Evolutionary conservation across 2,113 vertebrate genomes (phyloP).

Genomic region (Poecilia latipinna): DNA sequence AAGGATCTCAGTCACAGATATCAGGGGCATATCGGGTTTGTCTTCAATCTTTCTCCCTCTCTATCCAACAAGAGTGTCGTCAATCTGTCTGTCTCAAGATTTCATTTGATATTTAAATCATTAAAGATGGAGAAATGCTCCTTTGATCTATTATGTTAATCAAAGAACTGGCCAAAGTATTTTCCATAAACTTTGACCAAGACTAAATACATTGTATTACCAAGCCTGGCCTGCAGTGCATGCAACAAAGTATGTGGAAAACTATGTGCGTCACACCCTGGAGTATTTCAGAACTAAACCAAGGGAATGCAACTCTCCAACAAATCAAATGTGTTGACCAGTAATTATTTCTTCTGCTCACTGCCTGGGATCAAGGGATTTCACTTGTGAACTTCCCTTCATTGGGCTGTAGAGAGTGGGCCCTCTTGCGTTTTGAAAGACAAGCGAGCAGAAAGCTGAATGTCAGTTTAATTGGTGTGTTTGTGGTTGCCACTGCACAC

Average conservation of each 20-base stretch:
- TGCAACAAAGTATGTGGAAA: constrained; percentile 10
- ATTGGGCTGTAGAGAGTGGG: constrained; percentile 16
- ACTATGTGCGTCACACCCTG: constrained; percentile 32
- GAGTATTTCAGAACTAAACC: constrained; percentile 54
- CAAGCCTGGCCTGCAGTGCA: constrained; percentile 14
- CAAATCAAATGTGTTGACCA: constrained; percentile 62
- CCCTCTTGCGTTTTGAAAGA: constrained; percentile 64
- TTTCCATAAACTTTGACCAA: constrained; percentile 14
- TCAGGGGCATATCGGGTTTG: constrained; percentile 59
- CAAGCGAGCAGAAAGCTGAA: constrained; percentile 63
- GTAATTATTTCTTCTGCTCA: constrained; percentile 68
- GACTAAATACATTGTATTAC: constrained; percentile 21
- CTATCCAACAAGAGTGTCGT: constrained; percentile 28
- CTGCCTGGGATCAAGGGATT: constrained; percentile 59
- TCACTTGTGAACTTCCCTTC: constrained; percentile 55
- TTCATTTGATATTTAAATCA: constrained; percentile 12
- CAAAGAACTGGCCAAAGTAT: background rate
- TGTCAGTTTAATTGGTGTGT: constrained; percentile 72
- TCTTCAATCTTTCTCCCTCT: constrained; percentile 38
- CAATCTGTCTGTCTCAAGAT: constrained; percentile 37
- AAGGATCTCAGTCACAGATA: constrained; percentile 50
- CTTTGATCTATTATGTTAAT: background rate
- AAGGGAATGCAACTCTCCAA: constrained; percentile 32
- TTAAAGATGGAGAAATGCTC: background rate
- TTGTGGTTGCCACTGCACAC: constrained; percentile 47